Evolutionary conservation across 92 coral and sea anemone genomes (phyloP), one percentile per base, ranked within the genome.

Genomic region (Plumapathes pennacea): DNA sequence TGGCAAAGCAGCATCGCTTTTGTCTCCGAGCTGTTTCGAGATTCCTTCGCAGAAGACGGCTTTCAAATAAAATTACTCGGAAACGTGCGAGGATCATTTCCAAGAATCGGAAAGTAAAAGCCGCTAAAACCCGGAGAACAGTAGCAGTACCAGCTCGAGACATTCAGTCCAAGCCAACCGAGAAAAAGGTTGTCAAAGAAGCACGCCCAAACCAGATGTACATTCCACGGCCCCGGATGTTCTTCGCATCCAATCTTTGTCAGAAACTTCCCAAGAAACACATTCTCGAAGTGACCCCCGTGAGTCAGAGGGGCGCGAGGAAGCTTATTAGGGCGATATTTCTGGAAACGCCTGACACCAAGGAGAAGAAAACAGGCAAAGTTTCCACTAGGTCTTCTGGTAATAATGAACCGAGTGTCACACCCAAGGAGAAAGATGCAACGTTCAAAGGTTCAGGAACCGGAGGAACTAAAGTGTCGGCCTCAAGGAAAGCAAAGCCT

Each of bases 251-350:
- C 24, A 38, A 62, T 22, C 49, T 50, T 22, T 40, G 57, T 3
- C 75, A 67, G 30, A 24, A 47, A 6, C 22, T 83, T 5, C 76
- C 85, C 4, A 59, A 71, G 38, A 61, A 54, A 3, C 89, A 89
- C 49, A 49, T 80, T 15, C 30, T 84, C 40, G 76, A 79, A 36
- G 34, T 72, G 4, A 32, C 47, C 15, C 37, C 68, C 9, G 71
- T 74, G 5, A 76, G 73, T 57, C 72, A 55, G 26, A 32, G 58
- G 40, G 85, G 92, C 24, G 85, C 80, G 4, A 38, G 65, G 5
- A 71, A 33, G 19, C 49, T 89, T 5, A 33, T 81, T 7, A 50
- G 62, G 46, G 54, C 22, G 4, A 67, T 89, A 15, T 89, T 89
- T 14, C 2, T 75, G 5, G 39, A 50, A 20, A 33, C 32, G 0